Percentiles rank a stretch among this genome's conserved stretches.
Evolutionary conservation across 2,797 vertebrate species (phyloP).

Genomic region (Cirrhinus molitorella): DNA sequence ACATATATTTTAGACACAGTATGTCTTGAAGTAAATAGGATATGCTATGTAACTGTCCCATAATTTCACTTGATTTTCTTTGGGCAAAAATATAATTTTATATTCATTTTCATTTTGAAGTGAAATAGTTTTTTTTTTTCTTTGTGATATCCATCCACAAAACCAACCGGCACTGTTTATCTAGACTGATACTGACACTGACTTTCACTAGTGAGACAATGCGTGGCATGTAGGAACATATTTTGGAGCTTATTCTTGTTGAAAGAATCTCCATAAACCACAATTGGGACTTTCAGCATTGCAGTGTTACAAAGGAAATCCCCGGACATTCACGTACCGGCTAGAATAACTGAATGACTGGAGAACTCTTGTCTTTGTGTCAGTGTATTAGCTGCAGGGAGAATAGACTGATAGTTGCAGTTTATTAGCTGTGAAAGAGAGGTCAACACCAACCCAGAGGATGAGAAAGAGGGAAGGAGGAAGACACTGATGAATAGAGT

Average conservation of each 20-base stretch:
- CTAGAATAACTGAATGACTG: not conserved
- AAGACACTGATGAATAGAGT: not conserved
- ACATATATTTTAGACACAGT: not conserved
- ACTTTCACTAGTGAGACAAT: not conserved
- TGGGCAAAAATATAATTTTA: too few species aligned
- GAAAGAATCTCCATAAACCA: slow-evolving; percentile 16
- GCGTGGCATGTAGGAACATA: slow-evolving; percentile 29
- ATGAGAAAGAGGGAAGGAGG: not conserved
- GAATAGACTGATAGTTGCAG: not conserved
- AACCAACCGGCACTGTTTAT: not conserved
- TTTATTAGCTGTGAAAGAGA: not conserved
- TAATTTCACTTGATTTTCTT: too few species aligned
- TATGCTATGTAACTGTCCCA: too few species aligned
- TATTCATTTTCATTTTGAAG: not conserved
- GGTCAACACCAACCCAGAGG: not conserved
- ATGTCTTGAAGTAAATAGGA: too few species aligned
- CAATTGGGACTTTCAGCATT: slow-evolving; percentile 23
- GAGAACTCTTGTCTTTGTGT: slow-evolving; percentile 12
- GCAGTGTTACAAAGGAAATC: not conserved
- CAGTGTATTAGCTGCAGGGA: slow-evolving; percentile 15
- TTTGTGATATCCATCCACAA: not conserved
- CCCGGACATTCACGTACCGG: not conserved
- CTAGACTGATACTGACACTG: not conserved
- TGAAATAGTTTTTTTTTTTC: too few species aligned
- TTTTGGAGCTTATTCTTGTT: slow-evolving; percentile 4